A percentile compares a stretch with the other conserved stretches of the same genome.
These are phyloP conservation scores for Adelosebastes latens DNA, from an alignment of 2,797 vertebrate genomes.

Conservation along the genomic window DNA sequence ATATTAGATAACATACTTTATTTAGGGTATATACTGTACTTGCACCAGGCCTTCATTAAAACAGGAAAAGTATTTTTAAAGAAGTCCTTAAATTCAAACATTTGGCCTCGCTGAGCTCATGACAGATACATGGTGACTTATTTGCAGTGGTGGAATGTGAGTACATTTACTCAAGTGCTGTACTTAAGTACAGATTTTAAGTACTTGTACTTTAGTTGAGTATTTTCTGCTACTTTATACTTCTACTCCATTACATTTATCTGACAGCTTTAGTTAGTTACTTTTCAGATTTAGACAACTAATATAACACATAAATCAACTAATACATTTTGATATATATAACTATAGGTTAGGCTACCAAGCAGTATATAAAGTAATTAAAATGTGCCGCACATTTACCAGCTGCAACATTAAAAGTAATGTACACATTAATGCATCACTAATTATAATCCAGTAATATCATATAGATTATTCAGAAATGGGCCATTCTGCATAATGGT, in stretches of 20 bases:
- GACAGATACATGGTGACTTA: not conserved
- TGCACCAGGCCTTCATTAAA: too few relatives aligned
- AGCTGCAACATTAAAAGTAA: too few relatives aligned
- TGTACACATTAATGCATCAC: not conserved
- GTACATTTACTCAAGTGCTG: not conserved
- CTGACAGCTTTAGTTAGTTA: too few relatives aligned
- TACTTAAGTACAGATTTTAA: not conserved
- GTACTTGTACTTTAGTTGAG: not conserved
- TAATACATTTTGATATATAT: not conserved
- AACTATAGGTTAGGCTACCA: not conserved
- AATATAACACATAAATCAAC: not conserved
- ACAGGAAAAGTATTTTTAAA: not conserved
- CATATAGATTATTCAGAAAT: not conserved
- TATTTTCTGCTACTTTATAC: not conserved
- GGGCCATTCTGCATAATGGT: not conserved
- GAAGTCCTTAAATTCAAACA: not conserved
- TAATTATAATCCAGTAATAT: not conserved
- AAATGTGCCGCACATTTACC: too few relatives aligned
- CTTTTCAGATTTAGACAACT: not conserved
- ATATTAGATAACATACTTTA: not conserved
- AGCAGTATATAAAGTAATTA: not conserved
- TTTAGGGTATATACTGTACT: not conserved
- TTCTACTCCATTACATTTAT: not conserved
- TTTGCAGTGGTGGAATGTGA: not conserved
- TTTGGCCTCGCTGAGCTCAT: not conserved